Base-by-base conservation (phyloP, 92 coral and sea anemone genomes). In the Siderastrea siderea region DNA sequence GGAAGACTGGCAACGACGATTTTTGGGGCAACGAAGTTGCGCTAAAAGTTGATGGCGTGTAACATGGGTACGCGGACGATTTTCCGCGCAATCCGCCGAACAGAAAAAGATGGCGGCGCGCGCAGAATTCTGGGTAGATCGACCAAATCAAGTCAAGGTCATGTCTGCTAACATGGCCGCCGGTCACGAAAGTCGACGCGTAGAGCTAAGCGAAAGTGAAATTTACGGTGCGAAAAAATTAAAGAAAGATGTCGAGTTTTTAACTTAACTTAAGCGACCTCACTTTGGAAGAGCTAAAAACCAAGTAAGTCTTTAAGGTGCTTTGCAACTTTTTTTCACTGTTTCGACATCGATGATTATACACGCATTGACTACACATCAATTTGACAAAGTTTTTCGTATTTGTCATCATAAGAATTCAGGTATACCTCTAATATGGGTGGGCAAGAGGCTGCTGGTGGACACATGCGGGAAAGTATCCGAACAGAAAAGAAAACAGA, bases 331-430 rank as follows among this genome's bases (percentile, higher is more conserved):
- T 26, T 57, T 68, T 72, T 58, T 75, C 79, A 47, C 15, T 55
- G 53, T 26, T 26, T 26, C 38, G 38, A 26, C 38, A 26, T 26
- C 38, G 38, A 26, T 26, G 38, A 26, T 26, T 75, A 53, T 13
- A 71, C 49, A 67, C 58, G 11, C 75, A 64, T 11, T 45, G 75
- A 5, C 16, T 73, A 9, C 17, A 84, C 13, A 38, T 38, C 60
- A 77, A 74, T 75, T 85, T 85, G 54, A 85, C 57, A 77, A 62
- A 68, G 50, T 85, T 58, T 15, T 85, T 60, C 6, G 3, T 75
- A 26, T 48, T 54, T 55, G 62, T 68, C 45, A 57, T 26, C 68
- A 46, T 77, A 10, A 58, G 57, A 68, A 26, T 26, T 26, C 38
- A 26, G 38, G 38, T 26, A 26, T 55, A 77, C 57, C 19, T 57